phyloP scores from a whole-genome alignment of 2,113 vertebrate genomes.

The Tricholaema leucomelas region DNA sequence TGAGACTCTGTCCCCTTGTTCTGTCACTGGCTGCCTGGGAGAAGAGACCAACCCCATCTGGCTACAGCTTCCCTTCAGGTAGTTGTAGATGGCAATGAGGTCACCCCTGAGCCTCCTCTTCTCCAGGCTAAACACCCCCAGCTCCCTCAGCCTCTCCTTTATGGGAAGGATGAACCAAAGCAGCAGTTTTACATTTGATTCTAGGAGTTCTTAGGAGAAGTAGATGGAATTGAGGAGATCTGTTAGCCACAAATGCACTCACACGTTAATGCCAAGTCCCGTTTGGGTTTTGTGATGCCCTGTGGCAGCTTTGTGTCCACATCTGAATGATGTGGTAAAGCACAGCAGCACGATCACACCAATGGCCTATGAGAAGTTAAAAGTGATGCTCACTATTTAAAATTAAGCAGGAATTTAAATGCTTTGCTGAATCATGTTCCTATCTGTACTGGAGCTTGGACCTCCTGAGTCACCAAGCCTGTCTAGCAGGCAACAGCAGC shows the following conservation, averaged over 20 bases:
- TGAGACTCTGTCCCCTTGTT: too few species aligned
- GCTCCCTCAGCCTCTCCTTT: too few species aligned
- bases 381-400: neutral
- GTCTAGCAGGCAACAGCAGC: neutral
- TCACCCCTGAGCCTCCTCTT: too few species aligned
- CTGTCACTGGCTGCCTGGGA: too few species aligned
- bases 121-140: too few species aligned
- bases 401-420: neutral
- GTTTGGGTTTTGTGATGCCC: neutral
- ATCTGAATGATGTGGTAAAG: neutral
- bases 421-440: neutral
- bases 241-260: neutral
- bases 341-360: neutral
- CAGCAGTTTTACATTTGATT: neutral
- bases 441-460: neutral
- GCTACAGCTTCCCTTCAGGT: too few species aligned
- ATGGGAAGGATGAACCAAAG: neutral
- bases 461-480: neutral
- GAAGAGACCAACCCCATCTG: too few species aligned
- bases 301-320: neutral
- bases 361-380: neutral
- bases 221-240: neutral
- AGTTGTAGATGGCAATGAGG: too few species aligned
- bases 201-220: neutral
- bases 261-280: neutral